Evolutionary conservation across 2,113 vertebrate species (phyloP).

Genomic region (Zingel zingel): DNA sequence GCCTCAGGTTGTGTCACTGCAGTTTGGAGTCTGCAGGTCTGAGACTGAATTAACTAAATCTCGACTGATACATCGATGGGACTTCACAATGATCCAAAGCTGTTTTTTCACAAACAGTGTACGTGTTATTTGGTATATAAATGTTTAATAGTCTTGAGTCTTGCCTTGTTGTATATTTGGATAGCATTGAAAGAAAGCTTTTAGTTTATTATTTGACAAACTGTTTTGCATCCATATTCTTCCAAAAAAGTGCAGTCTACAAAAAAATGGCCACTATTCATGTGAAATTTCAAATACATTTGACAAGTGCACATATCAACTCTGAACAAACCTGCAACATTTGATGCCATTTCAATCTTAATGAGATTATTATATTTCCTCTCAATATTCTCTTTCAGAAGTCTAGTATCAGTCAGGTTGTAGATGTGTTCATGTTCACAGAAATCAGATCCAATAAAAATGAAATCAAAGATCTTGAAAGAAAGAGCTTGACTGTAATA

Average conservation of each 20-base stretch:
- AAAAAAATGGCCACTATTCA: too few relatives aligned
- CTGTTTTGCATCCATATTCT: not conserved
- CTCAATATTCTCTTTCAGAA: not conserved
- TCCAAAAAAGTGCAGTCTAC: not conserved
- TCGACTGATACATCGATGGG: not conserved
- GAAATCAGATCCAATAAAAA: not conserved
- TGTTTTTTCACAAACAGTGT: too few relatives aligned
- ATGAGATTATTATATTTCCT: not conserved
- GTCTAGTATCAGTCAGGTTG: not conserved
- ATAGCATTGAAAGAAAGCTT: not conserved
- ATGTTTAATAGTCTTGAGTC: too few relatives aligned
- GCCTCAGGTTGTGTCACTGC: constrained; percentile 13
- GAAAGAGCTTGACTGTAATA: not conserved
- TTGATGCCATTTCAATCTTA: not conserved
- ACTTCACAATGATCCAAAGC: not conserved
- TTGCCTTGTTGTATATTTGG: not conserved
- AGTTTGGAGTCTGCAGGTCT: not conserved
- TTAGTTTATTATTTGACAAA: not conserved
- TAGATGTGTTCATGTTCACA: not conserved
- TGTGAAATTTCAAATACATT: not conserved
- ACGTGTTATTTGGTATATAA: too few relatives aligned
- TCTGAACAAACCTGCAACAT: too few relatives aligned
- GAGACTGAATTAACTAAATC: constrained; percentile 7
- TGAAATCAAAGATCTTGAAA: not conserved
- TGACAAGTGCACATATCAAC: not conserved